Evolutionary conservation across 2,113 vertebrate genomes (phyloP).

Genomic region (Abramis brama): DNA sequence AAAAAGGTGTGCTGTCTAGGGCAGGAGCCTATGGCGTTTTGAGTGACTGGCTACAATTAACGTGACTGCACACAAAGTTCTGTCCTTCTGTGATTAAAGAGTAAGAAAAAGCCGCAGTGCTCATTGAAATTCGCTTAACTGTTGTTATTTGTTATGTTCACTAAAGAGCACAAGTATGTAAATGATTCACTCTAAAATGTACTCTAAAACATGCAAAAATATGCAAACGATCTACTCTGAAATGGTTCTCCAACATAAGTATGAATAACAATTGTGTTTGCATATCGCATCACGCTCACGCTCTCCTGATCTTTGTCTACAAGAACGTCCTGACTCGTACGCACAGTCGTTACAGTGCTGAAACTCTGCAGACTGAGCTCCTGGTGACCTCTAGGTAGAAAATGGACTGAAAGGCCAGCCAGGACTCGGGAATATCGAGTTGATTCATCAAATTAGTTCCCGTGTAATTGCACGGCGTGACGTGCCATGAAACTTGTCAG

Average conservation of each 20-base stretch:
- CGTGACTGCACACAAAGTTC: neutral
- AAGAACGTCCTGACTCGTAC: constrained; percentile 70
- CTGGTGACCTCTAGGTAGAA: constrained; percentile 83
- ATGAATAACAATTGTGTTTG: constrained; percentile 8
- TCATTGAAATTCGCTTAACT: neutral
- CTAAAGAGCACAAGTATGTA: constrained; percentile 24
- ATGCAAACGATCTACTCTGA: constrained; percentile 35
- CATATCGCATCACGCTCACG: constrained; percentile 17
- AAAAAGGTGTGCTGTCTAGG: neutral
- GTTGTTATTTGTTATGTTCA: constrained; percentile 12
- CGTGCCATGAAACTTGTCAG: constrained; percentile 84
- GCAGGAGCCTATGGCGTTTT: neutral
- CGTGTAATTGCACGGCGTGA: constrained; percentile 89
- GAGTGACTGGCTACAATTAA: constrained; percentile 13
- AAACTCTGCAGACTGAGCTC: constrained; percentile 80
- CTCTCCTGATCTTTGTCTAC: constrained; percentile 25
- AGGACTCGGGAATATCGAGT: constrained; percentile 86
- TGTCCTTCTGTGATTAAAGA: constrained; percentile 4
- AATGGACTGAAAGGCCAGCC: constrained; percentile 80
- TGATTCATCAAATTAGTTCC: constrained; percentile 96
- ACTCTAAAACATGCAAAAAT: constrained; percentile 39
- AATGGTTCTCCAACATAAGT: constrained; percentile 26
- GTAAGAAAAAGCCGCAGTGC: neutral
- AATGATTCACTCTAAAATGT: constrained; percentile 24
- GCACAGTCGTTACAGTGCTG: constrained; percentile 75